phyloP scores from a whole-genome alignment of 30 jellyfish, hydroid and myxozoan species.

The Phacellophora camtschatica region DNA sequence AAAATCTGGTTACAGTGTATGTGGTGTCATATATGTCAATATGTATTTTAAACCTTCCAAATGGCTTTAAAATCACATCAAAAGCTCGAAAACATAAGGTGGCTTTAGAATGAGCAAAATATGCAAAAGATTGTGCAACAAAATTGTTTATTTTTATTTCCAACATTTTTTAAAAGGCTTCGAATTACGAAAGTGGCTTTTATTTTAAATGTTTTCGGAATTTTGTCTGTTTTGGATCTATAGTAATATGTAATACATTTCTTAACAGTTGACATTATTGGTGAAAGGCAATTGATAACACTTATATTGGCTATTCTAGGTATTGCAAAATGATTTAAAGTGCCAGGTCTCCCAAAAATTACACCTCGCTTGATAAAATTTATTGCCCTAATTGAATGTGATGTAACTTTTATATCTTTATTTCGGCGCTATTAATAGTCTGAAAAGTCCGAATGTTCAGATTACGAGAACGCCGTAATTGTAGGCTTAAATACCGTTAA shows the following conservation, averaged over 20 bases:
- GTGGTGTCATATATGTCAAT: background rate
- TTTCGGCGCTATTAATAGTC: background rate
- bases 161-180: too few relatives aligned
- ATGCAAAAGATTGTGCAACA: background rate
- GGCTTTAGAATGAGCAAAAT: background rate
- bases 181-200: too few relatives aligned
- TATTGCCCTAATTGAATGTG: background rate
- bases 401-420: background rate
- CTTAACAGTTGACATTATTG: too few relatives aligned
- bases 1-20: background rate
- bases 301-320: background rate
- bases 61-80: too few relatives aligned
- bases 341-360: too few relatives aligned
- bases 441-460: background rate
- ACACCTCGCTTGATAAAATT: background rate
- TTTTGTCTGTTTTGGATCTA: too few relatives aligned
- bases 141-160: too few relatives aligned
- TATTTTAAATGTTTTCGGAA: too few relatives aligned
- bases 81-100: background rate
- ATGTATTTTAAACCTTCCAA: background rate
- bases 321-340: too few relatives aligned
- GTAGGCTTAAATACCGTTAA: background rate
- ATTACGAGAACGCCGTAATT: background rate
- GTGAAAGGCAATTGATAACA: too few relatives aligned
- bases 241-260: too few relatives aligned